Evolutionary conservation across 2,113 vertebrate species (phyloP).

Genomic region (Gobio gobio): DNA sequence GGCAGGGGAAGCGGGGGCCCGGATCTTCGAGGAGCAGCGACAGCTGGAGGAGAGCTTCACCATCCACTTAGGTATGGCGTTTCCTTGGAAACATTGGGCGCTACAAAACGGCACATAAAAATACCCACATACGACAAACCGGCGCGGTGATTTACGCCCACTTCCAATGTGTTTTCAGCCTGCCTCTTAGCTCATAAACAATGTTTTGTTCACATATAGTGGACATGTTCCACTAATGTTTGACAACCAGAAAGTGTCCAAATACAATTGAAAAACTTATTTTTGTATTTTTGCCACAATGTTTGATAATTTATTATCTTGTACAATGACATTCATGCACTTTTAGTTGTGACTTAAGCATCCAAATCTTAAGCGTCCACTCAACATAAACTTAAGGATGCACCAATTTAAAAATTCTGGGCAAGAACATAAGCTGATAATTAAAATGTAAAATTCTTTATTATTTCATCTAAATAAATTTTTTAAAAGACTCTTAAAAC

Average conservation of each 20-base stretch:
- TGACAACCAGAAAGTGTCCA: neutral
- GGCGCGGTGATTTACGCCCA: neutral
- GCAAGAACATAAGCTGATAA: neutral
- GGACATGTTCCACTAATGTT: neutral
- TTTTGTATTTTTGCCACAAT: neutral
- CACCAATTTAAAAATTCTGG: neutral
- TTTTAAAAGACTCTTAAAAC: too few relatives aligned
- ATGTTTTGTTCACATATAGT: neutral
- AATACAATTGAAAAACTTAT: neutral
- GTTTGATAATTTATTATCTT: neutral
- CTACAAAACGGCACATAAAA: conserved; percentile 27
- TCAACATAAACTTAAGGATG: neutral
- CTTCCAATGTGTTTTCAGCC: conserved; percentile 34
- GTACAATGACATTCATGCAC: neutral
- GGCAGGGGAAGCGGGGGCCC: conserved; percentile 78
- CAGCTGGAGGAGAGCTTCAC: conserved; percentile 98
- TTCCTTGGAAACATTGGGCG: conserved; percentile 22
- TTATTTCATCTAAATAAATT: too few relatives aligned
- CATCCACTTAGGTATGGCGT: conserved; percentile 88
- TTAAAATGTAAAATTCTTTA: neutral
- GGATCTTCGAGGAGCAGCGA: conserved; percentile 91
- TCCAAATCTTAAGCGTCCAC: neutral
- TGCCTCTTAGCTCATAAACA: neutral
- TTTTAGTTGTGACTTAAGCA: neutral
- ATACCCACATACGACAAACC: conserved; percentile 1